Conservation (phyloP, 2,888 invertebrate species). For the Epinotia bilunana region DNA sequence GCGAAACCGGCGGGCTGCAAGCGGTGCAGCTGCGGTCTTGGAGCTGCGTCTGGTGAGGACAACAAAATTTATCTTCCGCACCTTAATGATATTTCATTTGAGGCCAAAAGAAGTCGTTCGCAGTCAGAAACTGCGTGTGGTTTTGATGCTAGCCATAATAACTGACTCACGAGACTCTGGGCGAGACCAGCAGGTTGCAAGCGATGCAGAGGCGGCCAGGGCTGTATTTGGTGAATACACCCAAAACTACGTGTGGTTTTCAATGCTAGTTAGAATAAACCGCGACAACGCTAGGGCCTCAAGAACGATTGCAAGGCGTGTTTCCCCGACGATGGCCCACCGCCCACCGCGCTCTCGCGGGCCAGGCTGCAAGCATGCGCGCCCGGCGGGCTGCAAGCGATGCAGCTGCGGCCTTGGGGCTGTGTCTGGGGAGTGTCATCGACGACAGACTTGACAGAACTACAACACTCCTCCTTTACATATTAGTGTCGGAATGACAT, state of each 20-base stretch:
- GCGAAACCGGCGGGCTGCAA: slow-evolving; percentile 93
- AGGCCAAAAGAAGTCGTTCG: too few relatives aligned
- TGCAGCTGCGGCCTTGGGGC: slow-evolving; percentile 85
- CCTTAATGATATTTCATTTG: too few relatives aligned
- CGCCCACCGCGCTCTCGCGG: slow-evolving; percentile 96
- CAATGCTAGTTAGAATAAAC: too few relatives aligned
- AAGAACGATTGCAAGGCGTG: slow-evolving; percentile 88
- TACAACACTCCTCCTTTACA: too few relatives aligned
- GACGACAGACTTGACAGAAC: too few relatives aligned
- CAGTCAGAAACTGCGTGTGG: too few relatives aligned
- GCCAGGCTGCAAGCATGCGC: slow-evolving; percentile 91
- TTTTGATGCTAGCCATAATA: too few relatives aligned
- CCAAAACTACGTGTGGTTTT: too few relatives aligned
- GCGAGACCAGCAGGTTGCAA: slow-evolving; percentile 93
- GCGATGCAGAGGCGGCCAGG: slow-evolving; percentile 86
- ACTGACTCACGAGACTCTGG: slow-evolving; percentile 79
- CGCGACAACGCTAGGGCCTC: too few relatives aligned
- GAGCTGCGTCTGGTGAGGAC: slow-evolving; percentile 67
- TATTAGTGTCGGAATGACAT: too few relatives aligned
- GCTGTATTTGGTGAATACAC: slow-evolving; percentile 63
- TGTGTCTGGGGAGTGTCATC: too few relatives aligned
- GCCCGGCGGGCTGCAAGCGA: slow-evolving; percentile 92
- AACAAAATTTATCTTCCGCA: too few relatives aligned
- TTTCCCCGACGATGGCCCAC: slow-evolving; percentile 93
- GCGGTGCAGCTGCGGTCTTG: slow-evolving; percentile 86